Evolutionary conservation across 2,113 vertebrate species (phyloP).

Genomic region (Sebastes fasciatus): DNA sequence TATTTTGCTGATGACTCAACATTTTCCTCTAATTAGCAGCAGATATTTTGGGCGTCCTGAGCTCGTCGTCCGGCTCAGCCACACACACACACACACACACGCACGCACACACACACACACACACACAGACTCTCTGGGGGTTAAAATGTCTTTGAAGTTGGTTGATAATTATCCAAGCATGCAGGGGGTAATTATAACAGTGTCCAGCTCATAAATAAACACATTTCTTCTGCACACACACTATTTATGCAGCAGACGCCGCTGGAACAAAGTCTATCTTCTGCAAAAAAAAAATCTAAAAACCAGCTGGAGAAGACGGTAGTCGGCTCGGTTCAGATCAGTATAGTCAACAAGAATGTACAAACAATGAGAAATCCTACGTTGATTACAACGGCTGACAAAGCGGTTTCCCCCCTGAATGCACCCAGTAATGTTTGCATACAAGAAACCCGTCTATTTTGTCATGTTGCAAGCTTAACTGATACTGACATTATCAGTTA

Average conservation of each 20-base stretch:
- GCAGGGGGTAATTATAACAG: slow-evolving; percentile 62
- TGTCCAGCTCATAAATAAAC: slow-evolving; percentile 65
- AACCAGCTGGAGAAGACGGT: background rate
- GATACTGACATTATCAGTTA: too few relatives aligned
- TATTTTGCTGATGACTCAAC: slow-evolving; percentile 36
- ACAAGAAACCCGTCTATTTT: too few relatives aligned
- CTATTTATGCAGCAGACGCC: background rate
- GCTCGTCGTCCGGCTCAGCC: background rate
- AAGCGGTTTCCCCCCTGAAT: too few relatives aligned
- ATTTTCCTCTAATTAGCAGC: slow-evolving; percentile 45
- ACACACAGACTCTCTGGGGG: slow-evolving; percentile 1
- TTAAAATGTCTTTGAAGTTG: slow-evolving; percentile 56
- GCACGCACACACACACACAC: background rate
- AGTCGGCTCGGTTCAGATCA: background rate
- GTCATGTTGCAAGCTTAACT: too few relatives aligned
- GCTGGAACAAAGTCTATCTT: background rate
- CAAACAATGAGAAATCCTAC: too few relatives aligned
- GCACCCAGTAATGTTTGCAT: too few relatives aligned
- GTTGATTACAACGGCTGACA: too few relatives aligned
- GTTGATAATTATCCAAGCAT: slow-evolving; percentile 46
- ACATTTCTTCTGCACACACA: slow-evolving; percentile 28
- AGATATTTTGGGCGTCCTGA: slow-evolving; percentile 28
- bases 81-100: background rate
- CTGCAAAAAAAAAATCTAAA: background rate
- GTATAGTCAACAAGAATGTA: background rate